Conservation (phyloP, 2,113 vertebrate species). For the Rhineura floridana region DNA sequence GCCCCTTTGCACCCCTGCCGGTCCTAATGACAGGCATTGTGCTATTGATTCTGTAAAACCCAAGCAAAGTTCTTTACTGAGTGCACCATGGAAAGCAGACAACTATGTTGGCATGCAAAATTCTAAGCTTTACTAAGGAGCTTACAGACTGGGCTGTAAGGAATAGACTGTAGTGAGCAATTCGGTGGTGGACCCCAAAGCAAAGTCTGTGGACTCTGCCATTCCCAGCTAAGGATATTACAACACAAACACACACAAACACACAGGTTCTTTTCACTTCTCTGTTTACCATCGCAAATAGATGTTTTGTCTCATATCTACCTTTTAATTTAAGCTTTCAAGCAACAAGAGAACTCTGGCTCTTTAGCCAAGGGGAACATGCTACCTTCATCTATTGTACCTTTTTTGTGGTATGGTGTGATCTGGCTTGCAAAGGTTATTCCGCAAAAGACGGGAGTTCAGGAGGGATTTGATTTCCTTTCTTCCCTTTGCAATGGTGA, state of each 20-base stretch:
- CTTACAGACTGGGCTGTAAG: conserved; percentile 8
- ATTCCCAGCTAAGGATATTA: neutral
- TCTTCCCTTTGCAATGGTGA: no score
- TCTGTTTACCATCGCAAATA: neutral
- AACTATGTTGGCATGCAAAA: conserved; percentile 17
- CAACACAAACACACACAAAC: neutral
- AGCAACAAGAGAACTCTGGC: neutral
- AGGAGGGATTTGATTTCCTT: no score
- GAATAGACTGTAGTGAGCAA: conserved; percentile 31
- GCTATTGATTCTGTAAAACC: neutral
- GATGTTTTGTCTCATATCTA: neutral
- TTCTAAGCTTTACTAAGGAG: conserved; percentile 60
- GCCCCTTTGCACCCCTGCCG: neutral
- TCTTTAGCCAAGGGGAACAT: neutral
- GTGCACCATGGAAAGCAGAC: conserved; percentile 1
- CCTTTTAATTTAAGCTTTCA: neutral
- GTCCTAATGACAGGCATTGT: neutral
- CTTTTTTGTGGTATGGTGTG: no score
- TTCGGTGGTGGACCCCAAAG: neutral
- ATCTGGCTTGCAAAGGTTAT: neutral
- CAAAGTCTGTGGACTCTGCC: neutral
- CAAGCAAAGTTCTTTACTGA: neutral
- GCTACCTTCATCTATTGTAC: neutral
- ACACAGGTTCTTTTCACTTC: neutral
- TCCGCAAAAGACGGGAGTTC: no score